These are phyloP conservation scores for Onychostoma macrolepis DNA, from an alignment of 2,113 vertebrate genomes.

Conservation along the genomic window DNA sequence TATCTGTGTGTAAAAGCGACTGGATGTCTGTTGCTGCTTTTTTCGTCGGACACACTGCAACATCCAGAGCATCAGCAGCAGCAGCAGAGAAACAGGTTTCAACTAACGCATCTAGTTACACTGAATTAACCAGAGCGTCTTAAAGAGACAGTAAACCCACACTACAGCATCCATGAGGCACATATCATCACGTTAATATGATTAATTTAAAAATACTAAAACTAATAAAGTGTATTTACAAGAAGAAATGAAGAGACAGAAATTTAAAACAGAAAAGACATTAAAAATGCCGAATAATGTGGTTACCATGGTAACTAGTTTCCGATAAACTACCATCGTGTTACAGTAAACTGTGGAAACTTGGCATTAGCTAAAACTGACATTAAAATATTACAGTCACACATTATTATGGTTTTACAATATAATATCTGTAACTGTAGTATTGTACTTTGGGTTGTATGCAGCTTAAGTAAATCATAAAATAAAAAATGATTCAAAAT, in stretches of 20 bases:
- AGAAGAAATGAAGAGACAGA: neutral
- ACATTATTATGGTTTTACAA: neutral
- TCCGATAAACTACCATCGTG: too few relatives aligned
- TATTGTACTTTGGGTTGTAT: neutral
- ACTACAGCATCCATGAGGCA: neutral
- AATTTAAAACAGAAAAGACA: too few relatives aligned
- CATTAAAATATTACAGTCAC: neutral
- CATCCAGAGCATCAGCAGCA: slow-evolving; percentile 43
- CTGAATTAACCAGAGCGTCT: slow-evolving; percentile 76
- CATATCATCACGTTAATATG: neutral
- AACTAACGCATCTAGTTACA: slow-evolving; percentile 68
- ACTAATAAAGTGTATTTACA: neutral
- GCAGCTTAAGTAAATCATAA: neutral
- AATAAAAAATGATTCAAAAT: neutral
- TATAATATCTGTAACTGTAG: neutral
- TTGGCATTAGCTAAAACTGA: neutral
- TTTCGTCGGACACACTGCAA: slow-evolving; percentile 11
- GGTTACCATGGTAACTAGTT: neutral
- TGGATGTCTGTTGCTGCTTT: neutral
- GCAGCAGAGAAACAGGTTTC: slow-evolving; percentile 62
- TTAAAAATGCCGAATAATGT: neutral
- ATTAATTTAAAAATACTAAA: neutral
- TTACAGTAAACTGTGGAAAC: neutral
- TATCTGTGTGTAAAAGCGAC: neutral
- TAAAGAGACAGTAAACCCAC: slow-evolving; percentile 74